Percentiles rank a stretch among this genome's conserved stretches.
These are phyloP conservation scores for Spinibarbus caldwelli DNA, from an alignment of 2,797 vertebrate species.

Conservation along the genomic window DNA sequence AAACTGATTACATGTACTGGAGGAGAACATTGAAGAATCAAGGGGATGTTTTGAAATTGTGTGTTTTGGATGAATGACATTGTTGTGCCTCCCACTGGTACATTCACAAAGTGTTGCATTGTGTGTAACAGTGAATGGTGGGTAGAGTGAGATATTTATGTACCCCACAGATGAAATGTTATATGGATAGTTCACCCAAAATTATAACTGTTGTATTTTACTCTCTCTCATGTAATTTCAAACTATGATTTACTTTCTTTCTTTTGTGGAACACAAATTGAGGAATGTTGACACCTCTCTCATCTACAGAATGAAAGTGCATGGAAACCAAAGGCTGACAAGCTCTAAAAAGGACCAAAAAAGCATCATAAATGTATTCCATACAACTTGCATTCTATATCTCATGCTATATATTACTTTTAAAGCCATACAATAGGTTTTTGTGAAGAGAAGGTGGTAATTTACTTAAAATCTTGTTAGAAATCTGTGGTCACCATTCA, in stretches of 20 bases:
- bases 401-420: too few relatives aligned
- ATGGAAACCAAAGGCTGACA: not conserved
- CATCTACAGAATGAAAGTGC: not conserved
- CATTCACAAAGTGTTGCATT: slow-evolving; percentile 56
- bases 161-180: slow-evolving; percentile 38
- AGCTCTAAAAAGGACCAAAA: not conserved
- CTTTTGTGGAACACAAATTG: not conserved
- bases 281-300: not conserved
- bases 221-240: not conserved
- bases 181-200: not conserved
- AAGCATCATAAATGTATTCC: not conserved
- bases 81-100: slow-evolving; percentile 47
- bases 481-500: not conserved
- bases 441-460: not conserved
- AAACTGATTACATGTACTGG: slow-evolving; percentile 2
- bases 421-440: not conserved
- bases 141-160: slow-evolving; percentile 51
- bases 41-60: slow-evolving; percentile 12
- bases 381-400: not conserved
- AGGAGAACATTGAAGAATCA: not conserved
- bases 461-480: not conserved
- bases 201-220: not conserved
- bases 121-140: slow-evolving; percentile 52
- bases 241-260: not conserved
- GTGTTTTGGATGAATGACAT: slow-evolving; percentile 53